Evolutionary conservation across 2,888 invertebrate species (phyloP).

Genomic region (Spilosoma lubricipeda): DNA sequence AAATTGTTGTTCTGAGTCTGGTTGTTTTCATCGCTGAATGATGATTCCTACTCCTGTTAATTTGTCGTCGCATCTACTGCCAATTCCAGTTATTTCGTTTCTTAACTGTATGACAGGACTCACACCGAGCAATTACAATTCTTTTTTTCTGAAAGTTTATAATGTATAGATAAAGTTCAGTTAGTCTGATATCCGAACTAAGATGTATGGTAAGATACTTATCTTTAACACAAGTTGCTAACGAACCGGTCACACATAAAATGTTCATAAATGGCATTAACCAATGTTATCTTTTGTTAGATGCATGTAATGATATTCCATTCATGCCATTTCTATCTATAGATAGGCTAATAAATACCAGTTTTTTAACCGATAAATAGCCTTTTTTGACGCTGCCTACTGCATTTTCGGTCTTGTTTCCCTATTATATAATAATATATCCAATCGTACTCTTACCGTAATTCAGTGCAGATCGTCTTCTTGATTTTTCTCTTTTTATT

Average conservation of each 20-base stretch:
- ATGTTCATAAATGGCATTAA: slow-evolving; percentile 56
- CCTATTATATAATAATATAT: not conserved
- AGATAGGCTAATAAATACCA: slow-evolving; percentile 36
- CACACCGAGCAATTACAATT: not conserved
- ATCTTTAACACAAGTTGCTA: slow-evolving; percentile 54
- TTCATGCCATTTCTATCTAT: slow-evolving; percentile 38
- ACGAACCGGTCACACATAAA: slow-evolving; percentile 59
- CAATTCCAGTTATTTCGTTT: not conserved
- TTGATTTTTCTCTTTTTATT: not conserved
- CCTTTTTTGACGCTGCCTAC: not conserved
- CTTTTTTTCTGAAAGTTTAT: not conserved
- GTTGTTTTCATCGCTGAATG: too few species aligned
- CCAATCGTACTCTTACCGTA: not conserved
- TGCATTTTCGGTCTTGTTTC: not conserved
- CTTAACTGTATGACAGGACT: not conserved
- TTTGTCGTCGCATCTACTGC: not conserved
- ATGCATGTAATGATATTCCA: slow-evolving; percentile 51
- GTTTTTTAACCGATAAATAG: too few species aligned
- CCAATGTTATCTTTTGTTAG: slow-evolving; percentile 56
- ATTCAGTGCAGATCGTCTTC: not conserved
- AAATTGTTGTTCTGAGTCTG: too few species aligned
- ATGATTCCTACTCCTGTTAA: not conserved
- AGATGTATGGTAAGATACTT: slow-evolving; percentile 52
- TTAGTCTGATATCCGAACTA: slow-evolving; percentile 38
- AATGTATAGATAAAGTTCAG: slow-evolving; percentile 28